Conservation (phyloP, 2,797 vertebrate species). For the Echiichthys vipera region DNA sequence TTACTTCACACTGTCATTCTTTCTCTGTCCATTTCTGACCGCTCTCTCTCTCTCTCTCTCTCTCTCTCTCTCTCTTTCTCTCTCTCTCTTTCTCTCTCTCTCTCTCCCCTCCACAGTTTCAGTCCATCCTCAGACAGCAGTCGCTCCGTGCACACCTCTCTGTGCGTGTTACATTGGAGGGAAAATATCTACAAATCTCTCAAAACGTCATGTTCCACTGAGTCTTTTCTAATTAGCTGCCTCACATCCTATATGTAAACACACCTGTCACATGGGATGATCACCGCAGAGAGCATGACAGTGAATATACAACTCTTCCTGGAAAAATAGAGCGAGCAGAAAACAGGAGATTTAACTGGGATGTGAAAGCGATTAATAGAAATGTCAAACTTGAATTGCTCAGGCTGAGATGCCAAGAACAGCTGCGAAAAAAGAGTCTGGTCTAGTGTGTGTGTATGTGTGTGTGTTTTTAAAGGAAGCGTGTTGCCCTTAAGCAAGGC, state of each 20-base stretch:
- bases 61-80: too few relatives aligned
- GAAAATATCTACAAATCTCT: conserved; percentile 64
- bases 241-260: conserved; percentile 60
- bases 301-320: conserved; percentile 48
- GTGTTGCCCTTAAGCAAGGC: conserved; percentile 51
- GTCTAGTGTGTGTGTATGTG: background rate
- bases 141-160: background rate
- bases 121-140: background rate
- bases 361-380: conserved; percentile 53
- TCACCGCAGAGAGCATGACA: conserved; percentile 48
- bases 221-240: conserved; percentile 53
- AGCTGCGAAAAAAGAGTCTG: conserved; percentile 32
- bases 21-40: background rate
- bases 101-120: too few relatives aligned
- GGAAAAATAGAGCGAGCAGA: conserved; percentile 45
- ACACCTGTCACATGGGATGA: conserved; percentile 54
- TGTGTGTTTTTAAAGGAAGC: conserved; percentile 14
- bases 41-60: too few relatives aligned
- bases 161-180: conserved; percentile 29
- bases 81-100: too few relatives aligned
- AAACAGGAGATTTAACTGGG: conserved; percentile 25
- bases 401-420: conserved; percentile 26
- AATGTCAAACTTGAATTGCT: conserved; percentile 31
- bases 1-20: background rate
- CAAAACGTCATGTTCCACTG: conserved; percentile 50